A percentile compares a stretch with the other conserved stretches of the same genome.
phyloP scores from a whole-genome alignment of 2,797 vertebrate species.

The Ctenochaetus hawaiiensis region DNA sequence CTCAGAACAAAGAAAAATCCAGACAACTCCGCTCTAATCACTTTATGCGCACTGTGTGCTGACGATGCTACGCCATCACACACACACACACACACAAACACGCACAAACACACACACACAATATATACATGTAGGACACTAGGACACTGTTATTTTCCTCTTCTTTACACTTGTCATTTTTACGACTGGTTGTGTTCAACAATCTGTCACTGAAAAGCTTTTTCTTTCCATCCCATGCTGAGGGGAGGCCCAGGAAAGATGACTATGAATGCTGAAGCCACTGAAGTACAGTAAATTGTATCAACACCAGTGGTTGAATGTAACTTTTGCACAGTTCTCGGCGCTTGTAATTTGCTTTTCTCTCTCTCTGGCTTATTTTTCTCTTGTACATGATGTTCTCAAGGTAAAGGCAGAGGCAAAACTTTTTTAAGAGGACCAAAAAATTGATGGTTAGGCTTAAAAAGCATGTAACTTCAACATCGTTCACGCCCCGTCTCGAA shows the following conservation, averaged over 20 bases:
- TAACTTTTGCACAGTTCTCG: too few species aligned
- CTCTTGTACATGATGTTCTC: too few species aligned
- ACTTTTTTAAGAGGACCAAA: too few species aligned
- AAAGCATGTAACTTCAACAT: not conserved
- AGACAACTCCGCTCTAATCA: slow-evolving; percentile 64
- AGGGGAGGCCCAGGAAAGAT: too few species aligned
- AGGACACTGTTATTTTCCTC: not conserved
- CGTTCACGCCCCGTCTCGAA: not conserved
- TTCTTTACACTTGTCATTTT: slow-evolving; percentile 23
- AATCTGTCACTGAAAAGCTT: not conserved
- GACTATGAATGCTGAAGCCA: too few species aligned
- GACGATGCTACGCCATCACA: slow-evolving; percentile 19
- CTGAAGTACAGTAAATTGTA: too few species aligned
- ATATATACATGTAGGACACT: not conserved
- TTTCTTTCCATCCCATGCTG: not conserved
- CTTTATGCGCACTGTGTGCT: slow-evolving; percentile 49
- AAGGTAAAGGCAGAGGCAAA: too few species aligned
- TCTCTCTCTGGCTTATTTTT: too few species aligned
- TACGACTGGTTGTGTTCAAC: not conserved
- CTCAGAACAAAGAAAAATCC: slow-evolving; percentile 64
- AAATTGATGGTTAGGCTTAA: not conserved
- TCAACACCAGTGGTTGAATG: too few species aligned
- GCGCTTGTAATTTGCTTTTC: too few species aligned
- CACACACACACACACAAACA: too few species aligned
- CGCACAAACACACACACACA: too few species aligned